Base-by-base conservation (phyloP, 1,140 invertebrate genomes). In the Anoplophora glabripennis region DNA sequence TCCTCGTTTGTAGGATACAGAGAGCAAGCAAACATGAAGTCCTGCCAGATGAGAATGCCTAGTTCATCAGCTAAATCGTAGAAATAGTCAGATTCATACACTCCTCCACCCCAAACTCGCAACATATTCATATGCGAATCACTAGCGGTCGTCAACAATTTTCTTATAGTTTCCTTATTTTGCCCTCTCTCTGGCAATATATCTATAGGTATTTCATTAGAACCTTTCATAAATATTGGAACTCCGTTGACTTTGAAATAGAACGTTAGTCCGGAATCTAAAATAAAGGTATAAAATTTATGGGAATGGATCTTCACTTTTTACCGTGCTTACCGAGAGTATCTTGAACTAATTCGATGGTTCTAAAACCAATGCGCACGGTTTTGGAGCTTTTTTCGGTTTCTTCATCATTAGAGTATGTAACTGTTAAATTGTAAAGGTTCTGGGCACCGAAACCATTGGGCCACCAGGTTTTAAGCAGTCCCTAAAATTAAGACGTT, bases 1-100 rank as follows among this genome's bases (percentile, higher is more conserved):
- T 59, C 35, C 12, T 57, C 59, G 52, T 84, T 83, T 0, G 84
- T 83, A 4, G 96, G 96, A 78, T 99, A 99, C 86, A 99, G 90
- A 5, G 89, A 83, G 73, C 94, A 98, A 0, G 96, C 96, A 77
- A 98, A 99, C 89, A 99, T 96, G 61, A 99, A 89, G 76, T 99
- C 94, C 78, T 94, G 90, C 92, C 92, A 94, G 38, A 94, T 85
- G 64, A 94, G 79, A 18, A 94, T 87, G 10, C 92, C 92, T 17
- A 88, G 77, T 66, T 87, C 79, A 69, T 94, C 92, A 57, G 90
- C 90, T 21, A 90, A 75, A 49, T 91, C 80, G 73, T 99, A 99
- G 74, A 99, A 98, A 28, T 85, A 80, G 62, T 98, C 93, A 0
- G 86, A 86, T 74, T 99, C 96, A 70, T 98, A 99, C 1, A 94